Evolutionary conservation across 2,888 invertebrate species (phyloP), one percentile per base, ranked within the genome.

Genomic region (Stramonita haemastoma): DNA sequence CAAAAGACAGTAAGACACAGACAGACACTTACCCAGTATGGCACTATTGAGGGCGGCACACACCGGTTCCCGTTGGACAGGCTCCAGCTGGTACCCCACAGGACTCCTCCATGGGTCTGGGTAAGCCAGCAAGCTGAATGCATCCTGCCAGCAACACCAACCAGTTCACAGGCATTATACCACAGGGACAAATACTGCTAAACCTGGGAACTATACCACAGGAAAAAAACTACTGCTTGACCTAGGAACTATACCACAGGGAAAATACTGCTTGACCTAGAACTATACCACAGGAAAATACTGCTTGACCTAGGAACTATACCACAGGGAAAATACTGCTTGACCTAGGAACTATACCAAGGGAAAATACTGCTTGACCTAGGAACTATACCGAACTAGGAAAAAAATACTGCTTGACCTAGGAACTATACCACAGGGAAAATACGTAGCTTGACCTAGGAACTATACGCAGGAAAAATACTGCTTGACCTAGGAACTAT

Each of bases 61-160:
- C 91, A 99, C 98, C 89, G 98, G 97, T 96, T 99, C 99, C 94
- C 99, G 97, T 95, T 99, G 98, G 93, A 98, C 97, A n/a, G 99
- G 98, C 96, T 98, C 98, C 94, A 99, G 97, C 96, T 99, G 98
- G 98, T 98, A 98, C 91, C 99, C 99, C 91, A 99, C 98, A 32
- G 99, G 99, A 96, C 99, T 99, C 95, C 97, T 98, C 98, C 98
- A 99, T 60, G 99, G 99, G 97, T 99, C 99, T 94, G 98, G 98
- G 96, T 99, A 99, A 87, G 99, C 99, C 95, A 99, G 97, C 95
- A 99, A 97, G 97, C 99, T 99, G 97, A 99, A 99, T 95, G 99
- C 99, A 96, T 99, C 98, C 98, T 99, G 97, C 56, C 93, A 92
- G 22, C 22, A 46, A 46, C 4, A 46, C 60, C 60, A 81, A 34